phyloP scores from a whole-genome alignment of 2,797 vertebrate species.

The Masticophis lateralis region DNA sequence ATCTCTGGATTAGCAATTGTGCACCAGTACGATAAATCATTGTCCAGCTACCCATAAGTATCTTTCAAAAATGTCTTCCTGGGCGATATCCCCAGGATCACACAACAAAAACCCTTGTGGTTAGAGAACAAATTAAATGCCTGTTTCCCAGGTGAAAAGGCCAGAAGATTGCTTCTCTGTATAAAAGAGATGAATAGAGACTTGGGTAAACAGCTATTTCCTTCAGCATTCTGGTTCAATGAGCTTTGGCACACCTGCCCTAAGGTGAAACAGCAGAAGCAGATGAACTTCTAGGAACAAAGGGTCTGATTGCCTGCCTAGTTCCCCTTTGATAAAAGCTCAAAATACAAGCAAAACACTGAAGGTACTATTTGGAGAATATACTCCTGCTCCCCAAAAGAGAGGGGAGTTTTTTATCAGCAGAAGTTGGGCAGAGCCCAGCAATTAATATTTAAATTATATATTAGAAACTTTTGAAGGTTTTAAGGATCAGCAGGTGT shows the following conservation, averaged over 20 bases:
- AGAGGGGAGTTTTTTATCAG: neutral
- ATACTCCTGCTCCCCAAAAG: neutral
- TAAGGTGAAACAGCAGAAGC: conserved; percentile 19
- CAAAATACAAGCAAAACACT: conserved; percentile 13
- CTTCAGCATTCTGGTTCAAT: conserved; percentile 11
- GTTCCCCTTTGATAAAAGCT: conserved; percentile 12
- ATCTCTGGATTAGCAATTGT: neutral
- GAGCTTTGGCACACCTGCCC: conserved; percentile 26
- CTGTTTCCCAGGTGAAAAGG: neutral
- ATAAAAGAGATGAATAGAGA: neutral
- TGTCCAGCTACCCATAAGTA: neutral
- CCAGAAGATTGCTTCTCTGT: neutral
- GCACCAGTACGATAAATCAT: neutral
- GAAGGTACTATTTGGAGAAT: neutral
- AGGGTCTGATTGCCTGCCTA: neutral
- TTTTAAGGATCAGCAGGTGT: neutral
- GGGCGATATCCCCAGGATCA: neutral
- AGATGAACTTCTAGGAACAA: neutral
- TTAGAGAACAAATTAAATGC: neutral
- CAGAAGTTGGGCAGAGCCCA: neutral
- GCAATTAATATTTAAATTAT: neutral
- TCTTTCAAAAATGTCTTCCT: neutral
- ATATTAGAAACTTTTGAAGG: neutral
- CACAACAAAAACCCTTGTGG: neutral
- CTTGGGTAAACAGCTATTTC: conserved; percentile 16